Evolutionary conservation across 2,113 vertebrate genomes (phyloP), one percentile per base, ranked within the genome.

Genomic region (Chunga burmeisteri): DNA sequence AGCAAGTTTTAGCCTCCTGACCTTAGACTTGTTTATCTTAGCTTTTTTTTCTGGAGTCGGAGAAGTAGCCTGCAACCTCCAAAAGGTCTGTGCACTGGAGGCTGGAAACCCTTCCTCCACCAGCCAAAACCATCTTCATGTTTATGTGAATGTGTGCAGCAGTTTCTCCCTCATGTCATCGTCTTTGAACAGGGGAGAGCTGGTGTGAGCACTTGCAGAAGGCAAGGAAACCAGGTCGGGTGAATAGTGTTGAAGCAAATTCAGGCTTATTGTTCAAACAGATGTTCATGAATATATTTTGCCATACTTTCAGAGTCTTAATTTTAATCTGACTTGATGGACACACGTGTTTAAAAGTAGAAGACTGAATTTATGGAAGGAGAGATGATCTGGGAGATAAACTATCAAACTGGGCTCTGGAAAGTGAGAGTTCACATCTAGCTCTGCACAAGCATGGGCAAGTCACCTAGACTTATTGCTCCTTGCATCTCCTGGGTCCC

Each of bases 281-380:
- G 91, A 93, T 94, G 87, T 93, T 96, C 90, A 85, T 87, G 84
- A 95, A 96, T 96, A 68, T 94, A 61, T 93, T 94, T 94, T 91
- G 40, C 78, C 73, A 53, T 85, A 72, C 32, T 97, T 91, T 61
- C 44, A 36, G 73, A 89, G 78, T 46, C 68, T 95, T 93, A 96
- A 90, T 82, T 96, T 61, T 87, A 94, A 95, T 90, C 46, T 87
- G 70, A 85, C 74, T 93, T 96, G 73, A 87, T 91, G 66, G 87
- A 47, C 66, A 72, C 34, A 32, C 56, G 74, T 89, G 36, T 91
- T 94, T 80, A 84, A 74, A 93, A 87, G 90, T 34, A 52, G 73
- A 87, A 52, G 61, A 75, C 42, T 61, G 73, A 84, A 78, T 96
- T 89, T 89, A 52, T 67, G 20, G 68, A 91, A 89, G 30, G 47